Percentiles rank a stretch among this genome's conserved stretches.
Conservation (phyloP, 2,113 vertebrate genomes). For the Apodemus speciosus region DNA sequence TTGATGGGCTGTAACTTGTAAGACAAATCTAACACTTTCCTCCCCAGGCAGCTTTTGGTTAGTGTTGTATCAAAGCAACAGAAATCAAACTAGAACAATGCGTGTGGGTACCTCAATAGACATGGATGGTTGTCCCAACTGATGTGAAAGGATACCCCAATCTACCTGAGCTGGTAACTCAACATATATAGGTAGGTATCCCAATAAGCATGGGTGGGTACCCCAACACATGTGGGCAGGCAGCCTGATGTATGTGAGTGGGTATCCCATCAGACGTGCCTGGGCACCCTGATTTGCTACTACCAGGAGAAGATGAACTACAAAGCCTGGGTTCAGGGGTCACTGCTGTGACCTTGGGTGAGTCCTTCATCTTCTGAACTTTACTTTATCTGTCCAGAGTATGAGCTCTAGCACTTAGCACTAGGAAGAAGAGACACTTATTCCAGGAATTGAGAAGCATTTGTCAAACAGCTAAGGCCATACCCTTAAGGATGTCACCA, state of each 20-base stretch:
- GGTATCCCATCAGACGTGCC: not conserved
- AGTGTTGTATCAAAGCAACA: not conserved
- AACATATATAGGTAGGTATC: not conserved
- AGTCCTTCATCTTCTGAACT: no score
- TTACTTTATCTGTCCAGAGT: not conserved
- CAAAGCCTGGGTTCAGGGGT: not conserved
- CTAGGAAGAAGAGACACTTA: not conserved
- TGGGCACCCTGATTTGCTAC: not conserved
- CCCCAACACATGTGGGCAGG: no score
- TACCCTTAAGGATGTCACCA: not conserved
- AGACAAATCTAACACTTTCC: not conserved
- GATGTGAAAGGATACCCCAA: not conserved
- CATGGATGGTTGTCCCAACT: not conserved
- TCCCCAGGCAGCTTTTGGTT: not conserved
- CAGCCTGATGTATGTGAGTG: not conserved
- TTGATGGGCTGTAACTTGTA: not conserved
- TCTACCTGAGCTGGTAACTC: not conserved
- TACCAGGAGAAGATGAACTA: not conserved
- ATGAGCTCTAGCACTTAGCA: not conserved
- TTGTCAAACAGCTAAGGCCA: not conserved
- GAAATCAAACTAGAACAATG: not conserved
- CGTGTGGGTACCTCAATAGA: not conserved
- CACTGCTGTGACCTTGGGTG: not conserved
- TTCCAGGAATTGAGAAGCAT: not conserved
- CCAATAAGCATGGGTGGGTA: not conserved